phyloP scores from a whole-genome alignment of 1,140 invertebrate species.

The Diorhabda sublineata region DNA sequence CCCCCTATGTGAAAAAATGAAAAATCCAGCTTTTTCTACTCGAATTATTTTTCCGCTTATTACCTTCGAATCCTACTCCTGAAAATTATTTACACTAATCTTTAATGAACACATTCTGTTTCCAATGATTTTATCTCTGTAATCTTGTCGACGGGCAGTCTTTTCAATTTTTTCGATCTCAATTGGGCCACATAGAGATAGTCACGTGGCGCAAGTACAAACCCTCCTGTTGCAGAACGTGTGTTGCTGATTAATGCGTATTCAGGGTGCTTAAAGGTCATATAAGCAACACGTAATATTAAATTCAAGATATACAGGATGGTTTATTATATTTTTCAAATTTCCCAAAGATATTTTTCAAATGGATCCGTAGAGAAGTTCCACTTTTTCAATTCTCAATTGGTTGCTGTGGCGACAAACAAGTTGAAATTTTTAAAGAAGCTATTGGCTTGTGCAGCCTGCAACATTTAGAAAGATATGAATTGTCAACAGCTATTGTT shows the following conservation, averaged over 20 bases:
- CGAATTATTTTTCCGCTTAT: neutral
- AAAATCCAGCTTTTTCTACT: neutral
- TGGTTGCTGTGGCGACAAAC: too few relatives aligned
- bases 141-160: neutral
- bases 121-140: neutral
- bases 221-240: neutral
- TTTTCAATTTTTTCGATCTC: neutral
- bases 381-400: too few relatives aligned
- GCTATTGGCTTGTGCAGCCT: too few relatives aligned
- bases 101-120: neutral
- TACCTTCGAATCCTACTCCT: neutral
- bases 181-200: neutral
- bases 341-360: too few relatives aligned
- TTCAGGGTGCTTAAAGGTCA: conserved; percentile 1
- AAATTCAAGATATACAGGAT: too few relatives aligned
- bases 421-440: too few relatives aligned
- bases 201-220: neutral
- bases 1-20: too few relatives aligned
- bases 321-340: too few relatives aligned
- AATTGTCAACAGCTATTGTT: too few relatives aligned
- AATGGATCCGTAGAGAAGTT: too few relatives aligned
- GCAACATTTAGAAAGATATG: too few relatives aligned
- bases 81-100: conserved; percentile 3
- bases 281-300: too few relatives aligned
- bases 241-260: neutral